A percentile compares a stretch with the other conserved stretches of the same genome.
phyloP scores from a whole-genome alignment of 2,888 invertebrate genomes.

The Hecatera dysodea region DNA sequence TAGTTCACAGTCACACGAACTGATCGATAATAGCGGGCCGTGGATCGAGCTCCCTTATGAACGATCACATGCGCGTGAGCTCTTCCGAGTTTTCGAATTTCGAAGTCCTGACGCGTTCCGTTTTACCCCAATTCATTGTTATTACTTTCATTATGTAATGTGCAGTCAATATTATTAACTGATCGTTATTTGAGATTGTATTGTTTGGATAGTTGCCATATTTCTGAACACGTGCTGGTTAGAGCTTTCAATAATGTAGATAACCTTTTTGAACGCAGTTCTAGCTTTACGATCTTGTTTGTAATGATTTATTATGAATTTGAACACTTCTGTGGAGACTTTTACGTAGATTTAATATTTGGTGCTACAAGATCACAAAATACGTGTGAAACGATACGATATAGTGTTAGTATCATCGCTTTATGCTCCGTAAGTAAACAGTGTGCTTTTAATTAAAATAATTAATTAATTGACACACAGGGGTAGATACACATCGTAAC shows the following conservation, averaged over 20 bases:
- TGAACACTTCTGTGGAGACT: background rate
- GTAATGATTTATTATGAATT: slow-evolving; percentile 13
- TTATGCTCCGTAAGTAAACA: slow-evolving; percentile 16
- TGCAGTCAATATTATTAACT: slow-evolving; percentile 46
- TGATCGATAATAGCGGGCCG: slow-evolving; percentile 81
- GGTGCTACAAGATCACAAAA: background rate
- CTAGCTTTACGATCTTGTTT: slow-evolving; percentile 27
- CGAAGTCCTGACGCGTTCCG: slow-evolving; percentile 36
- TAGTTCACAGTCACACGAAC: slow-evolving; percentile 88
- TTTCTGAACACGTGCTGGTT: slow-evolving; percentile 52
- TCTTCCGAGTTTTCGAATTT: slow-evolving; percentile 48
- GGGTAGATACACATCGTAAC: slow-evolving; percentile 34
- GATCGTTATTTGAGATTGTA: slow-evolving; percentile 50
- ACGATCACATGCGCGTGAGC: slow-evolving; percentile 70
- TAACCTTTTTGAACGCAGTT: slow-evolving; percentile 35
- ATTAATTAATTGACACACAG: slow-evolving; percentile 41
- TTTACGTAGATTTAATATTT: background rate
- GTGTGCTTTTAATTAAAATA: slow-evolving; percentile 33
- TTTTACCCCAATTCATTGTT: slow-evolving; percentile 60
- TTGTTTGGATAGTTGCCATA: slow-evolving; percentile 44
- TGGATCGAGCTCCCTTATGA: slow-evolving; percentile 60
- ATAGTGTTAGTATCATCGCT: background rate
- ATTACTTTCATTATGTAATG: slow-evolving; percentile 61
- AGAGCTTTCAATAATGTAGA: slow-evolving; percentile 35
- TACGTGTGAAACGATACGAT: slow-evolving; percentile 26